Conservation (phyloP, 2,113 vertebrate species). For the Lagopus muta region DNA sequence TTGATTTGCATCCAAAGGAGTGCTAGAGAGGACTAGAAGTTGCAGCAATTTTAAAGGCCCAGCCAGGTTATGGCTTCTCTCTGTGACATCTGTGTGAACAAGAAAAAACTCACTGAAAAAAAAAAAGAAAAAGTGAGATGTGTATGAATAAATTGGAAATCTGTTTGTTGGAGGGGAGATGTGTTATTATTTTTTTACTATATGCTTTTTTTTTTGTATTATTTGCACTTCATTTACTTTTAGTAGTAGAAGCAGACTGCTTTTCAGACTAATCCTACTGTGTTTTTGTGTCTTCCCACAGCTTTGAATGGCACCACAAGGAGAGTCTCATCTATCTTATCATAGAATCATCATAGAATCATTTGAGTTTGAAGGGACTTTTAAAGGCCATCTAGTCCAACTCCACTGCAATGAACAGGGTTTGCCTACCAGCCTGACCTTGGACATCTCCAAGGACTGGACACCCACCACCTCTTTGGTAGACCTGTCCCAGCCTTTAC, state of each 20-base stretch:
- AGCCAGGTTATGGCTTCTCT: background rate
- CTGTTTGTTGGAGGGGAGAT: background rate
- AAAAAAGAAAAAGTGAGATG: background rate
- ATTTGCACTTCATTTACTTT: background rate
- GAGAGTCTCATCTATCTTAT: background rate
- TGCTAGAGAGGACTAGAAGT: background rate
- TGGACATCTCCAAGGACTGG: too few species aligned
- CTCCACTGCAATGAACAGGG: too few species aligned
- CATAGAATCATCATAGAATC: too few species aligned
- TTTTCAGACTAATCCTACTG: background rate
- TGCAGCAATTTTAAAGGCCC: background rate
- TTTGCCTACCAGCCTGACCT: too few species aligned
- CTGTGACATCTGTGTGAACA: background rate
- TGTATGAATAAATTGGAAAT: background rate
- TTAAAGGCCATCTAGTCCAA: too few species aligned
- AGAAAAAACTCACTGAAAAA: background rate
- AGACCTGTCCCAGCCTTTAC: too few species aligned
- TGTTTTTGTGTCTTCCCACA: background rate
- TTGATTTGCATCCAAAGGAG: background rate
- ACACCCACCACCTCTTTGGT: too few species aligned
- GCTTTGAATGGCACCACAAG: background rate
- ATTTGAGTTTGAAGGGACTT: too few species aligned
- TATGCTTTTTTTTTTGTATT: background rate
- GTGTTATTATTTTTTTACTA: fast-evolving
- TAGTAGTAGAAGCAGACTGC: background rate